Base-by-base conservation (phyloP, 2,113 vertebrate species). In the Strix uralensis region DNA sequence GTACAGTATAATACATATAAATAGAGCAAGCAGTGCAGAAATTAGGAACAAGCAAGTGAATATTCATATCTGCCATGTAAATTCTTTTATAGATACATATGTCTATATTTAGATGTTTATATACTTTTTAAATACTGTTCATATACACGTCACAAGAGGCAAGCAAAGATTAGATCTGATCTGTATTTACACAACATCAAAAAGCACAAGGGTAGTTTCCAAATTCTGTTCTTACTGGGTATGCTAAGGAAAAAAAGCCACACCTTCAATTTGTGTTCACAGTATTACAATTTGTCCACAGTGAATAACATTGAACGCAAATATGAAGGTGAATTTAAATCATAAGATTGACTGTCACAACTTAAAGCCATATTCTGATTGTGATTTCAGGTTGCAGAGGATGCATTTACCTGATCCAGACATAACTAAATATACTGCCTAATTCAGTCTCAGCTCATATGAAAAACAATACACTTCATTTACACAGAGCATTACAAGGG, bases 281-380 rank as follows among this genome's bases (percentile, higher is more conserved):
- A 55, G 15, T 13, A n/a, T 38, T 32, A 51, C 63, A 32, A 38
- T 29, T 49, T 67, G 17, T 47, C 38, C 57, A 30, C 0, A 0
- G 32, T 27, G 36, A 74, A 67, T 59, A 32, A 81, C 67, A 57
- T 2, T 51, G 21, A 71, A 78, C 13, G 10, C 4, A 40, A 90
- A 88, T 13, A 83, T 0, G 2, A 74, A 84, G 86, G 26, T 9
- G 18, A 92, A 78, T 58, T 73, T 44, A 52, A 88, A 81, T 59
- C 7, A 4, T 27, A 34, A 42, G 13, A 62, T 7, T 26, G 49
- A 61, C 36, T 61, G 21, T 25, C 59, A 88, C 49, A 54, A 71
- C 21, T 61, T 32, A 34, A 61, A 32, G 26, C 38, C 19, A 63
- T 55, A 15, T 27, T 30, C 29, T 44, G 40, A 51, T 3, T n/a